Evolutionary conservation across 2,888 invertebrate genomes (phyloP).

Genomic region (Diadegma fenestrale): DNA sequence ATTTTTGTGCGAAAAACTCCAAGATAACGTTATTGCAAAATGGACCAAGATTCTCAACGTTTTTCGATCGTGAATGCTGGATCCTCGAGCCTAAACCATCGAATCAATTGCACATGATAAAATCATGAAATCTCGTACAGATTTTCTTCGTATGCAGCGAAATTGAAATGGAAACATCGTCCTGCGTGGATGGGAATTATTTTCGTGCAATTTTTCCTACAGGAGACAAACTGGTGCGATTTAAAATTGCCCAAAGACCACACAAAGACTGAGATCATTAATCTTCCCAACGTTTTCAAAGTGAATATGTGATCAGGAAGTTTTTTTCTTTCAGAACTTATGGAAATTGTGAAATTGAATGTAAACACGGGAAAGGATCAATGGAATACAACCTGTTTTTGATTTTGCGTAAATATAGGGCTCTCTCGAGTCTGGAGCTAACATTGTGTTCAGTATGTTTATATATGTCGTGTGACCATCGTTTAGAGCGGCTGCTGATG

Average conservation of each 20-base stretch:
- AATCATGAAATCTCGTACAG: too few relatives aligned
- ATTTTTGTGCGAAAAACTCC: conserved; percentile 14
- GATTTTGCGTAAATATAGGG: conserved; percentile 16
- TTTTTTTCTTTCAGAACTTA: not conserved
- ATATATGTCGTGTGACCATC: not conserved
- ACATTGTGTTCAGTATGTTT: not conserved
- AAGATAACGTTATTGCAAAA: not conserved
- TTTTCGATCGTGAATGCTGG: not conserved
- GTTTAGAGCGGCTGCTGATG: not conserved
- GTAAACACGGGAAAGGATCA: conserved; percentile 12
- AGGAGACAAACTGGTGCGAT: too few relatives aligned
- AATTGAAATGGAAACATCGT: too few relatives aligned
- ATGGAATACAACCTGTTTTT: not conserved
- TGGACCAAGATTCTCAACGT: not conserved
- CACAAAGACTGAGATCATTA: not conserved
- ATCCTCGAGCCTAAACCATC: too few relatives aligned
- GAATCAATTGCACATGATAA: too few relatives aligned
- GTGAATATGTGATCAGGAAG: not conserved
- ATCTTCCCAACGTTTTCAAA: not conserved
- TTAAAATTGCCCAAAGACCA: not conserved
- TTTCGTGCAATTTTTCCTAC: too few relatives aligned
- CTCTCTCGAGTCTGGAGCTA: not conserved
- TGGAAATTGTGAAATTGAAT: conserved; percentile 13
- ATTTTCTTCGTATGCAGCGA: too few relatives aligned
- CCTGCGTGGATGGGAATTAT: too few relatives aligned